These are phyloP conservation scores for Hydropsyche betteni DNA, from an alignment of 2,888 invertebrate genomes.

Conservation along the genomic window DNA sequence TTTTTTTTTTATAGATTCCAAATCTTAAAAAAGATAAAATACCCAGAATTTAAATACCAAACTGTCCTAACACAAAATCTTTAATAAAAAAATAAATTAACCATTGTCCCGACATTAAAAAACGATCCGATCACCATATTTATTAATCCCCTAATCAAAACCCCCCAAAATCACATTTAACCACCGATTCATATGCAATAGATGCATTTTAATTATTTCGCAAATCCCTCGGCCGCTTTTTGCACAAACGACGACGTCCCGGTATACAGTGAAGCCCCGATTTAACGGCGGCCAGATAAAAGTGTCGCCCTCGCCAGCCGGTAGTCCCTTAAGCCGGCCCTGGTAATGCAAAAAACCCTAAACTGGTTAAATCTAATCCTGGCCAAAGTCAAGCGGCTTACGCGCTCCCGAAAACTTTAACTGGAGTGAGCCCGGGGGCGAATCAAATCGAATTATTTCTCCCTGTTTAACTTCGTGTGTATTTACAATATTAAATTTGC, in stretches of 20 bases:
- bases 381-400: constrained; percentile 46
- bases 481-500: constrained; percentile 52
- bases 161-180: too few species aligned
- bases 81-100: too few species aligned
- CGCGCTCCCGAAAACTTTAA: constrained; percentile 40
- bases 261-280: background rate
- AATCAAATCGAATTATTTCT: constrained; percentile 51
- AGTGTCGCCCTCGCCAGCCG: constrained; percentile 10
- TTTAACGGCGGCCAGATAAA: constrained; percentile 30
- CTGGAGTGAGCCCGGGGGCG: constrained; percentile 43
- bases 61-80: too few species aligned
- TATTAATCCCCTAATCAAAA: too few species aligned
- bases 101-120: too few species aligned
- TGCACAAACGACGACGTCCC: background rate
- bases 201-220: constrained; percentile 13
- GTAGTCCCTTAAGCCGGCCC: constrained; percentile 45
- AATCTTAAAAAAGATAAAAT: too few species aligned
- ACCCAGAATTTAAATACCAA: too few species aligned
- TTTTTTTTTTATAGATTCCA: too few species aligned
- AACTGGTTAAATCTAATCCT: constrained; percentile 50
- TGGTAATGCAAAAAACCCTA: constrained; percentile 51
- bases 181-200: background rate
- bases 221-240: constrained; percentile 11
- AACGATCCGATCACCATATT: too few species aligned
- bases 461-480: constrained; percentile 52